Evolutionary conservation across 2,113 vertebrate species (phyloP), one percentile per base, ranked within the genome.

Genomic region (Grammomys dolichurus): DNA sequence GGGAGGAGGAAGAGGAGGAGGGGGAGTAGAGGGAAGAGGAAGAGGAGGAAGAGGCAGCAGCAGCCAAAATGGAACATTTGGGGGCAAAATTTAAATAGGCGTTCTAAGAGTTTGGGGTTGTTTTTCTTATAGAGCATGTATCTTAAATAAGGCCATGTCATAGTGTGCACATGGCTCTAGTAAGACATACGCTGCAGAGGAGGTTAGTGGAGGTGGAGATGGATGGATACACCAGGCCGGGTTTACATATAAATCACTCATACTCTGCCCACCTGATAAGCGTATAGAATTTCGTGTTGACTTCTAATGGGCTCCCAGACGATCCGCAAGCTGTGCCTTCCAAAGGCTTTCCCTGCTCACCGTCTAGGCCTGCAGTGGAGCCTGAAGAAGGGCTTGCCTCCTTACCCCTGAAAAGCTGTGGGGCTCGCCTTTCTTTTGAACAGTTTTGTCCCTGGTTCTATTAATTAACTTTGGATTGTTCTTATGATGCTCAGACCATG

Each of bases 91-190:
- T 84, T 69, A 73, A 89, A 26, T 65, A 51, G 84, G 36, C 4
- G 43, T 89, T 95, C 10, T 70, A 51, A 87, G 48, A 5, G 48
- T 91, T 94, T 84, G 40, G 73, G 86, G 48, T n/a, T 90, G 43
- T 91, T 94, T 93, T 91, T 51, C 22, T 31, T 43, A 69, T 5
- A 72, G 77, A 96, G 19, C n/a, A 10, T 10, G 3, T 16, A 10
- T 24, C 24, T 5, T 65, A 58, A 19, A 9, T 24, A 33, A 77
- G 40, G 76, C n/a, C 33, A 3, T 77, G 77, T 51, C 13, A 69
- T n/a, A 28, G 86, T 0, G 2, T 67, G 70, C 19, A 46, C 17
- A 8, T 0, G 65, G 43, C 17, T 90, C 56, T 65, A 76, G 51
- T n/a, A 76, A 93, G 90, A 51, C 67, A 5, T 1, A 14, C 7